phyloP scores from a whole-genome alignment of 2,113 vertebrate genomes.

The Diadophis punctatus region DNA sequence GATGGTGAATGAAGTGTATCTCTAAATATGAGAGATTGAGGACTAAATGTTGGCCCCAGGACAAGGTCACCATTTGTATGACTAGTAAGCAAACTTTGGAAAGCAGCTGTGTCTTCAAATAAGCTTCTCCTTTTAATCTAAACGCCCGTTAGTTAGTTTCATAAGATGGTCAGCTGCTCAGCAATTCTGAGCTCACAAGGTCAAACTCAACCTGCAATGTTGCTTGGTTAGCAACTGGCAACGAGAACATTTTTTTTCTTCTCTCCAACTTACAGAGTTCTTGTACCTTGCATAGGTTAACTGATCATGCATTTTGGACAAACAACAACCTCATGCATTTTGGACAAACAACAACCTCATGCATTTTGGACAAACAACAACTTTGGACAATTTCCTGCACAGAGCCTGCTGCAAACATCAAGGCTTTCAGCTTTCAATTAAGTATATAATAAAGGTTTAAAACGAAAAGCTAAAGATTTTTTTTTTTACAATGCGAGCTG shows the following conservation, averaged over 20 bases:
- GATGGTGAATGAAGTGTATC: background rate
- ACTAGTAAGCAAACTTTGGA: background rate
- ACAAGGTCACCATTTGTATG: background rate
- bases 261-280: background rate
- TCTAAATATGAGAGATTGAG: background rate
- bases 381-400: background rate
- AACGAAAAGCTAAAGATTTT: background rate
- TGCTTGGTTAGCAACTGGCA: background rate
- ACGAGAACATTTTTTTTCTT: background rate
- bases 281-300: background rate
- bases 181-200: background rate
- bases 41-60: background rate
- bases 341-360: background rate
- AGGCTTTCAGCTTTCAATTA: background rate
- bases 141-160: background rate
- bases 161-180: background rate
- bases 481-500: background rate
- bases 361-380: background rate
- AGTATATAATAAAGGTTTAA: background rate
- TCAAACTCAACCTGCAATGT: background rate
- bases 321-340: background rate
- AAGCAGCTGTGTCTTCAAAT: background rate
- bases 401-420: background rate
- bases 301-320: background rate
- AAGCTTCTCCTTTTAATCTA: background rate